Percentiles rank a stretch among this genome's conserved stretches.
Evolutionary conservation across 2,113 vertebrate species (phyloP).

Genomic region (Sus scrofa): T2T-Sscrofa CM000816.6:21356001-21356500

Average conservation of each 20-base stretch:
- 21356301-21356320: background rate
- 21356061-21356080: background rate
- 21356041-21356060: background rate
- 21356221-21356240: background rate
- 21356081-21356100: background rate
- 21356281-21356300: background rate
- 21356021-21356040: background rate
- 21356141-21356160: background rate
- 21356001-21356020: background rate
- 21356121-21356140: background rate
- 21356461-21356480: background rate
- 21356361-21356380: background rate
- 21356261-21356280: background rate
- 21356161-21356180: background rate
- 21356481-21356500: background rate
- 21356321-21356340: background rate
- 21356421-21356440: background rate
- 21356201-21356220: background rate
- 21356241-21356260: background rate
- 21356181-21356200: background rate
- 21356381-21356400: background rate
- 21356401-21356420: background rate
- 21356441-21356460: background rate
- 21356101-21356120: background rate
- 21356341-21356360: background rate